Evolutionary conservation across 2,888 invertebrate species (phyloP).

Genomic region (Lasioglossum morio): DNA sequence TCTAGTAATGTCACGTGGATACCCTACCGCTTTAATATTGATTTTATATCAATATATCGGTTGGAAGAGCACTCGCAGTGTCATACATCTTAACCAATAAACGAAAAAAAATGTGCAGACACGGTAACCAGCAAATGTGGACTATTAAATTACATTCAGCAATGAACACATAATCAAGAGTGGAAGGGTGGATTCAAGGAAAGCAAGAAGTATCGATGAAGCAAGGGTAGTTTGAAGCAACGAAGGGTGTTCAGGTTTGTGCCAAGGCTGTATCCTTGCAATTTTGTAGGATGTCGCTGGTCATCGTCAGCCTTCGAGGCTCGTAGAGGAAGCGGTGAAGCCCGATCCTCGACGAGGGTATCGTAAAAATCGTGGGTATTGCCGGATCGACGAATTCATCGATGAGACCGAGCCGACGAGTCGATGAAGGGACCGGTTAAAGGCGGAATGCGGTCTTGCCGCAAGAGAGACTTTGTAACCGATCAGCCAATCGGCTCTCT

Average conservation of each 20-base stretch:
- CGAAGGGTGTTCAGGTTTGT: background rate
- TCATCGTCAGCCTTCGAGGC: slow-evolving; percentile 2
- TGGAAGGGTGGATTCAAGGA: background rate
- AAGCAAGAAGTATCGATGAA: no score
- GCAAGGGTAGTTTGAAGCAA: background rate
- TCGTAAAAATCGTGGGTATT: slow-evolving; percentile 66
- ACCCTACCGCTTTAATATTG: no score
- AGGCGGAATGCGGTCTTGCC: slow-evolving; percentile 80
- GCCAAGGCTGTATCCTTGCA: background rate
- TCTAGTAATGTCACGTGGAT: no score
- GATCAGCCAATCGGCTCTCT: slow-evolving; percentile 73
- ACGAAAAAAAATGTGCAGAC: no score
- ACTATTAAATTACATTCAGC: no score
- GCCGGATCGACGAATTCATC: slow-evolving; percentile 73
- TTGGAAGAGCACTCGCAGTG: no score
- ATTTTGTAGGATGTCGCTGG: slow-evolving; percentile 10
- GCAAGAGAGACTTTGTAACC: slow-evolving; percentile 79
- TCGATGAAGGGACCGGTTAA: slow-evolving; percentile 77
- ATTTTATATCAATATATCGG: no score
- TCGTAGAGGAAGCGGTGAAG: slow-evolving; percentile 56
- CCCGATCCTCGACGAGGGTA: slow-evolving; percentile 59
- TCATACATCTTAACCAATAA: no score
- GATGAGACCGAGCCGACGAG: slow-evolving; percentile 73
- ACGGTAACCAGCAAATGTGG: no score
- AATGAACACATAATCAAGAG: background rate